phyloP scores from a whole-genome alignment of 2,888 invertebrate genomes.

The Calameuta pallipes region DNA sequence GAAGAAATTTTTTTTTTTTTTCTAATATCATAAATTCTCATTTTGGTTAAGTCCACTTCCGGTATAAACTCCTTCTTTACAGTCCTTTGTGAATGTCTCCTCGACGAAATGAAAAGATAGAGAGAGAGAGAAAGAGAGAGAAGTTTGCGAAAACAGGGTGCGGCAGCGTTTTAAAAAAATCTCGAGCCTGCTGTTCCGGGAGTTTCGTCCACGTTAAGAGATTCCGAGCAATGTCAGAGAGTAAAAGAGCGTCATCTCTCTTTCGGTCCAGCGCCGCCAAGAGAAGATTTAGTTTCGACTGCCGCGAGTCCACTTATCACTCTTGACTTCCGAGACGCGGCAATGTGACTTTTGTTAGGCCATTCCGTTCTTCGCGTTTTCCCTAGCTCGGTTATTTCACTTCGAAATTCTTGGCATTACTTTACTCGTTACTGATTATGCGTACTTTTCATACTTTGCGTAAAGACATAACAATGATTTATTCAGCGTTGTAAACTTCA shows the following conservation, averaged over 20 bases:
- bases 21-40: constrained; percentile 31
- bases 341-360: neutral
- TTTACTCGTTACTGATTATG: neutral
- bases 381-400: neutral
- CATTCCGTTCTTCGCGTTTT: neutral
- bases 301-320: neutral
- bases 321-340: neutral
- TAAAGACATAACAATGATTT: neutral
- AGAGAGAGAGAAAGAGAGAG: neutral
- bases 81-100: constrained; percentile 22
- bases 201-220: neutral
- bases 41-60: constrained; percentile 27
- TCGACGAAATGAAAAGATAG: constrained; percentile 2
- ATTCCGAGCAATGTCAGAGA: neutral
- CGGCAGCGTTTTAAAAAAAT: neutral
- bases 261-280: constrained; percentile 1
- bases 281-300: constrained; percentile 2
- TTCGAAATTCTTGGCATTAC: neutral
- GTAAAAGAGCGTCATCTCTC: neutral
- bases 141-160: neutral
- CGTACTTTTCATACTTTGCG: neutral
- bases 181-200: neutral
- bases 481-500: neutral
- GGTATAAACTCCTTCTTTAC: constrained; percentile 19
- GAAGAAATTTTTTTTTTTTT: constrained; percentile 16